phyloP scores from a whole-genome alignment of 2,888 invertebrate genomes.

The Phlogophora meticulosa region DNA sequence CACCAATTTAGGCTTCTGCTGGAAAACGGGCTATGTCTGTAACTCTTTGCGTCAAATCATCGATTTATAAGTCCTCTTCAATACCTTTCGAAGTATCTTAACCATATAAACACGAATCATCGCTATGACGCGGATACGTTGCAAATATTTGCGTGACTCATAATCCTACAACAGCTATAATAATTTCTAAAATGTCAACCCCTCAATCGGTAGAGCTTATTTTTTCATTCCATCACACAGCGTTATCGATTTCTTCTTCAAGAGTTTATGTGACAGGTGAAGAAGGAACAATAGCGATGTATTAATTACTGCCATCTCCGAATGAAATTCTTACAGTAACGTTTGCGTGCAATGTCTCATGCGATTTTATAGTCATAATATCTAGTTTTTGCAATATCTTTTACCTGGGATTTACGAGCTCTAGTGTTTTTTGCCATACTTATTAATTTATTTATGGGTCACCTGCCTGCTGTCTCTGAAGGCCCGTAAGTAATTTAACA shows the following conservation, averaged over 20 bases:
- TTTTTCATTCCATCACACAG: conserved; percentile 11
- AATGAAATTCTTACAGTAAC: conserved; percentile 48
- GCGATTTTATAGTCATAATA: conserved; percentile 41
- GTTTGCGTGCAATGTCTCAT: conserved; percentile 54
- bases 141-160: conserved; percentile 27
- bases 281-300: conserved; percentile 58
- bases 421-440: conserved; percentile 17
- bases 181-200: conserved; percentile 30
- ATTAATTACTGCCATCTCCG: conserved; percentile 53
- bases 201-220: conserved; percentile 9
- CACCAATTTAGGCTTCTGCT: not conserved
- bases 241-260: conserved; percentile 42
- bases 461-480: no score
- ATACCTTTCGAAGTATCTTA: conserved; percentile 1
- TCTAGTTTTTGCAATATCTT: conserved; percentile 46
- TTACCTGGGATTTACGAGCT: conserved; percentile 24
- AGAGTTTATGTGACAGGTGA: conserved; percentile 53
- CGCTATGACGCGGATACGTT: conserved; percentile 9
- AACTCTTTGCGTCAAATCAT: not conserved
- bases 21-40: not conserved
- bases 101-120: conserved; percentile 1
- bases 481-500: not conserved
- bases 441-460: conserved; percentile 15
- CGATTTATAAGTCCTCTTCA: not conserved
- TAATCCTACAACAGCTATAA: conserved; percentile 20